A percentile compares a stretch with the other conserved stretches of the same genome.
phyloP scores from a whole-genome alignment of 2,888 invertebrate genomes.

The Crocallis elinguaria region DNA sequence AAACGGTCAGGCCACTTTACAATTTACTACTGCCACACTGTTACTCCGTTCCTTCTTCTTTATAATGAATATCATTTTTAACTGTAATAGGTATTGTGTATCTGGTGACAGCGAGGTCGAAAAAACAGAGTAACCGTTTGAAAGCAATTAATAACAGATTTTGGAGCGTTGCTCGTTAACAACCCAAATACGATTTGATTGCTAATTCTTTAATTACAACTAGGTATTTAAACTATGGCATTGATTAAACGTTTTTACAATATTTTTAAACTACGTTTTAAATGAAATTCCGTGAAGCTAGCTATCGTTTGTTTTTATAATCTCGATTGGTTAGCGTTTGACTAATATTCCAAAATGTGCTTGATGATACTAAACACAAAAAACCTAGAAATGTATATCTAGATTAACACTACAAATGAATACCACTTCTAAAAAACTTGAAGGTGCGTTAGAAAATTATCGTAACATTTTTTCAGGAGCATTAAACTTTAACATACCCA shows the following conservation, averaged over 20 bases:
- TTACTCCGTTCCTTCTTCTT: constrained; percentile 32
- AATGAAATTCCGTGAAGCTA: too few relatives aligned
- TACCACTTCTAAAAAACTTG: too few relatives aligned
- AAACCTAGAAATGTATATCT: too few relatives aligned
- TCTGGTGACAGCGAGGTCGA: constrained; percentile 22
- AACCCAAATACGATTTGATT: constrained; percentile 23
- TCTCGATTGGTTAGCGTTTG: too few relatives aligned
- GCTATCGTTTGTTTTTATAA: too few relatives aligned
- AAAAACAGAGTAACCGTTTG: constrained; percentile 27
- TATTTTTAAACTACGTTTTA: too few relatives aligned
- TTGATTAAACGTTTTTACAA: constrained; percentile 13
- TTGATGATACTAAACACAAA: too few relatives aligned
- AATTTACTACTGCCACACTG: constrained; percentile 45
- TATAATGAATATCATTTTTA: constrained; percentile 34
- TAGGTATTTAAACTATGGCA: constrained; percentile 8
- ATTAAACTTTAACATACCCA: not conserved
- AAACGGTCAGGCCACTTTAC: constrained; percentile 61
- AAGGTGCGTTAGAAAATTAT: too few relatives aligned
- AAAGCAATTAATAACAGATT: constrained; percentile 29
- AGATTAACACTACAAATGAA: too few relatives aligned
- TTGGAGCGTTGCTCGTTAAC: constrained; percentile 24
- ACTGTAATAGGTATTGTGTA: constrained; percentile 32
- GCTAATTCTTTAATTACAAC: constrained; percentile 24
- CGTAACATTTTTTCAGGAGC: too few relatives aligned
- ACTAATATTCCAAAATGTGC: too few relatives aligned